phyloP scores from a whole-genome alignment of 1,140 invertebrate genomes.

The Venustaconcha ellipsiformis region DNA sequence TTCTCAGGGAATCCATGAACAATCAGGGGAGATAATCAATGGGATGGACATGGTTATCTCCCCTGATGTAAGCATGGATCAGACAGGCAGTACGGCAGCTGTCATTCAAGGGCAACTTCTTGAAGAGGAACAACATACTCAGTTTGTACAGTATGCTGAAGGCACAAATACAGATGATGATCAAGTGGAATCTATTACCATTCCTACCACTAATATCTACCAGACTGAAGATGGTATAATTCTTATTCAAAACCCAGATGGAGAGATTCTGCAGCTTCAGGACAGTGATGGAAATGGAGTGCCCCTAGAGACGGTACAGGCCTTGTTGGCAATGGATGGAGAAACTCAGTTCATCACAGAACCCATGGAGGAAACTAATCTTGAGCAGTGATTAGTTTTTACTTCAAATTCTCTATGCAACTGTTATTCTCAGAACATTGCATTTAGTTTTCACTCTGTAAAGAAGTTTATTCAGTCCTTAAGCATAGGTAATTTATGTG shows the following conservation, averaged over 20 bases:
- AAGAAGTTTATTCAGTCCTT: too few species aligned
- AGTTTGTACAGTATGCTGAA: neutral
- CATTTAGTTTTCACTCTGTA: too few species aligned
- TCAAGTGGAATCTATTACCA: conserved; percentile 21
- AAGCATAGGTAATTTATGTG: too few species aligned
- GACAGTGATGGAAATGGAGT: conserved; percentile 52
- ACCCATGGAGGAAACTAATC: neutral
- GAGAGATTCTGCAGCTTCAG: conserved; percentile 59
- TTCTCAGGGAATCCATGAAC: conserved; percentile 4
- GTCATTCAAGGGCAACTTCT: conserved; percentile 4
- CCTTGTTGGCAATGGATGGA: conserved; percentile 55
- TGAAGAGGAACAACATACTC: conserved; percentile 2
- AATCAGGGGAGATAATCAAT: neutral
- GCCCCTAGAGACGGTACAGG: conserved; percentile 63
- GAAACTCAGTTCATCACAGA: conserved; percentile 33
- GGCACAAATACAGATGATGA: conserved; percentile 1
- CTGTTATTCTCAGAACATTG: too few species aligned
- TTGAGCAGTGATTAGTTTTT: too few species aligned
- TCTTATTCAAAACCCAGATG: conserved; percentile 57
- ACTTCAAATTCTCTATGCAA: too few species aligned
- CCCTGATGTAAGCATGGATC: conserved; percentile 1
- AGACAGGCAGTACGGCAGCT: neutral
- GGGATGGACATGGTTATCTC: neutral
- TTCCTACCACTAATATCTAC: conserved; percentile 44
- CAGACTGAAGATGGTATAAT: conserved; percentile 62